phyloP scores from a whole-genome alignment of 1,140 invertebrate species.

The Ephestia elutella region DNA sequence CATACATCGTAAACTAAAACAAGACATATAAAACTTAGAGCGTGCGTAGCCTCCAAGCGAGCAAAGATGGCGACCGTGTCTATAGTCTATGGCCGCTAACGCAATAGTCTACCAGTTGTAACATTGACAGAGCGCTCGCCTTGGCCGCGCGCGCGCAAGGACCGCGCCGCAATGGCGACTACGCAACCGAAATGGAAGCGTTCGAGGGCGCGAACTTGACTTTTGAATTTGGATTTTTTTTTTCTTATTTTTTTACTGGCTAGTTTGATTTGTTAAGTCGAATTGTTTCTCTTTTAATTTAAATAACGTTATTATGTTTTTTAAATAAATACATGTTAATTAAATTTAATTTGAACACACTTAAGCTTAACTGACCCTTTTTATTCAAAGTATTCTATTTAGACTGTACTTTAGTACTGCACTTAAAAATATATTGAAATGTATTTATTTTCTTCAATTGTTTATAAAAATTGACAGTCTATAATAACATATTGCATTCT shows the following conservation, averaged over 20 bases:
- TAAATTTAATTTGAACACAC: too few species aligned
- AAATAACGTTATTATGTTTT: too few species aligned
- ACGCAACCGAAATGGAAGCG: slow-evolving; percentile 22
- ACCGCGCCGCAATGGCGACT: slow-evolving; percentile 27
- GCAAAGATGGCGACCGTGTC: slow-evolving; percentile 40
- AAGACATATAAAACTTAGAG: slow-evolving; percentile 18
- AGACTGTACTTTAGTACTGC: too few species aligned
- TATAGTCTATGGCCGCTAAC: slow-evolving; percentile 17
- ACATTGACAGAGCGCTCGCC: slow-evolving; percentile 65
- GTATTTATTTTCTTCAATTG: too few species aligned
- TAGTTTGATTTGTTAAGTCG: too few species aligned
- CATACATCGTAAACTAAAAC: slow-evolving; percentile 9
- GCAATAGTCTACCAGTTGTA: slow-evolving; percentile 37
- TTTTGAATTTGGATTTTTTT: slow-evolving; percentile 23
- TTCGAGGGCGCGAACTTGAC: slow-evolving; percentile 39
- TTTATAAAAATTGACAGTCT: too few species aligned
- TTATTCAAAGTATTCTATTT: too few species aligned
- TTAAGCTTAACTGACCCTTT: too few species aligned
- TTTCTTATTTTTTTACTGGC: slow-evolving; percentile 15
- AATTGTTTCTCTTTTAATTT: too few species aligned
- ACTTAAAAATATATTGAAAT: too few species aligned
- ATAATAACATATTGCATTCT: too few species aligned
- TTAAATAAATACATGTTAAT: too few species aligned
- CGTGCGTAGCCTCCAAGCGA: slow-evolving; percentile 34
- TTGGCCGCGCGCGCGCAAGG: slow-evolving; percentile 63